A percentile compares a stretch with the other conserved stretches of the same genome.
phyloP scores from a whole-genome alignment of 2,113 vertebrate genomes.

The Pyrgilauda ruficollis region DNA sequence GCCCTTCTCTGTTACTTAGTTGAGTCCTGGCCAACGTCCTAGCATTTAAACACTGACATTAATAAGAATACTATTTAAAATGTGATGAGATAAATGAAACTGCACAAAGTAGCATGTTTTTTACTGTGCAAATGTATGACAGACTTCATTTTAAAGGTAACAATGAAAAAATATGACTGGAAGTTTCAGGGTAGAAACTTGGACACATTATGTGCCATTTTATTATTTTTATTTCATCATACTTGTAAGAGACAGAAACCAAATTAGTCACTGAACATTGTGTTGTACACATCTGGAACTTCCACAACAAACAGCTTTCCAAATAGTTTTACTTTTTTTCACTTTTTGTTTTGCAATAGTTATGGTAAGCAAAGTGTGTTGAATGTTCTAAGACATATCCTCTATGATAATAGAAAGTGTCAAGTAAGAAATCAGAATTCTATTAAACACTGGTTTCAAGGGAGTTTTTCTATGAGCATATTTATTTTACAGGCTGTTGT shows the following conservation, averaged over 20 bases:
- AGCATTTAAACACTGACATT: neutral
- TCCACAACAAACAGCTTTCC: neutral
- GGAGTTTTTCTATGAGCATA: neutral
- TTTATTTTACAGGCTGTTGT: neutral
- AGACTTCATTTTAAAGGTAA: neutral
- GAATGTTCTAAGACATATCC: neutral
- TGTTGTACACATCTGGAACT: neutral
- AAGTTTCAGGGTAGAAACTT: neutral
- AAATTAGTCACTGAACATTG: neutral
- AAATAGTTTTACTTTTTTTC: neutral
- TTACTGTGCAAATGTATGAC: neutral
- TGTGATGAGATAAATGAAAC: neutral
- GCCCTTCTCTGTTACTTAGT: neutral
- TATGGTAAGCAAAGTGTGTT: neutral
- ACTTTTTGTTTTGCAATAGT: neutral
- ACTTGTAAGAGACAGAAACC: neutral
- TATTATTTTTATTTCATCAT: neutral
- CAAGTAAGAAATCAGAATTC: neutral
- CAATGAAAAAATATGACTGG: neutral
- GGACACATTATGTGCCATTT: accelerated
- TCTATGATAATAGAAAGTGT: neutral
- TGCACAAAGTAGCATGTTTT: neutral
- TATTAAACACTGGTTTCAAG: neutral
- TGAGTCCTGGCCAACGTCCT: neutral
- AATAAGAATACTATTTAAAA: neutral